Evolutionary conservation across 2,113 vertebrate genomes (phyloP), one percentile per base, ranked within the genome.

Genomic region (Tragulus kanchil): DNA sequence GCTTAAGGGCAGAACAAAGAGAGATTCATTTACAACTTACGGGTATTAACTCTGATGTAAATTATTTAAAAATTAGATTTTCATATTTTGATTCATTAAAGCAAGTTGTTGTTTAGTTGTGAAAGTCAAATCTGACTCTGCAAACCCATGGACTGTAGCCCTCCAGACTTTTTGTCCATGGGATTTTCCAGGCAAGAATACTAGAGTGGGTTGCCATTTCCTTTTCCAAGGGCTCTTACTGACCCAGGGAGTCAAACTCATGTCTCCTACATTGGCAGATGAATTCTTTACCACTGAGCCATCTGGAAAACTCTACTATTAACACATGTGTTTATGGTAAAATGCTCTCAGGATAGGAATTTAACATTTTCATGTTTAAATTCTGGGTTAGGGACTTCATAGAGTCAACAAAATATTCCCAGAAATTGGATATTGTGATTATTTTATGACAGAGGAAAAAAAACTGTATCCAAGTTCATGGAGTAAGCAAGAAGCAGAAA

Each of bases 11-110:
- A 23, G 42, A 73, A 73, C 42, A 73, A 45, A 45, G 42, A 73
- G 56, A 75, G 16, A 87, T 79, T 88, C 19, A 54, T 61, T 93
- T 1, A 31, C n/a, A n/a, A 58, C 17, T 25, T 36, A 79, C 14
- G 48, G 11, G 3, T 54, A 79, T 56, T 91, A 64, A 36, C 16
- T 65, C 59, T 88, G 42, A 45, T 56, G 0, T 69, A 54, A 90
- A 90, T 82, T 95, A 78, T 81, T 94, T 93, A 77, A 93, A 91
- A 26, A 52, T 75, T 28, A 81, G 3, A 58, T 93, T 64, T 93
- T 78, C n/a, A 54, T 89, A 19, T 92, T 95, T 83, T 92, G 50
- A 59, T 95, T 84, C 28, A 90, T 77, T 59, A 36, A 65, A 65
- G 26, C 6, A n/a, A n/a, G n/a, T n/a, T n/a, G n/a, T n/a, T n/a